Evolutionary conservation across 1,140 invertebrate species (phyloP).

Genomic region (Amyelois transitella): DNA sequence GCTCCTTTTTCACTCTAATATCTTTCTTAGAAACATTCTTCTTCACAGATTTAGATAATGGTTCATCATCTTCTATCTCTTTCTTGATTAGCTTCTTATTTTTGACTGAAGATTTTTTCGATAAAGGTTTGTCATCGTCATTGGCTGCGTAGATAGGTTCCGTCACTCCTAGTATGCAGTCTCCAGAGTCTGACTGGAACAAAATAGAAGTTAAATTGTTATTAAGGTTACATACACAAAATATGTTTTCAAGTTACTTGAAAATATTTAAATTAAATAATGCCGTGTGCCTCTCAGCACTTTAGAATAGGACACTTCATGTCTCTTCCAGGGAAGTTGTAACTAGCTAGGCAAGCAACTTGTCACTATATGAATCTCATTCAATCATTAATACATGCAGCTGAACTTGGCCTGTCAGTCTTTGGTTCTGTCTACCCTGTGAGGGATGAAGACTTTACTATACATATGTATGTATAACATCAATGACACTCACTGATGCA

Average conservation of each 20-base stretch:
- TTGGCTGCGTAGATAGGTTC: slow-evolving; percentile 46
- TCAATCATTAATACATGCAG: too few relatives aligned
- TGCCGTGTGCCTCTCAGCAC: too few relatives aligned
- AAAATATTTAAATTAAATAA: too few relatives aligned
- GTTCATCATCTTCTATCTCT: background rate
- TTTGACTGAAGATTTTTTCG: slow-evolving; percentile 13
- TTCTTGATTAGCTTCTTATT: slow-evolving; percentile 17
- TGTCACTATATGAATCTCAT: too few relatives aligned
- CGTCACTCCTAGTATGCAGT: slow-evolving; percentile 60
- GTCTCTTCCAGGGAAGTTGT: too few relatives aligned
- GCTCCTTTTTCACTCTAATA: background rate
- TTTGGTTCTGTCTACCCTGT: too few relatives aligned
- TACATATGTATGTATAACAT: background rate
- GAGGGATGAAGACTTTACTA: background rate
- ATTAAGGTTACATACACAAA: background rate
- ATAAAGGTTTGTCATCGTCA: slow-evolving; percentile 37
- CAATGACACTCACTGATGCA: background rate
- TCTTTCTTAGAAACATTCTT: background rate
- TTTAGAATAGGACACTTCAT: too few relatives aligned
- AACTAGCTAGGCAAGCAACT: too few relatives aligned
- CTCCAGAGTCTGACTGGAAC: slow-evolving; percentile 40
- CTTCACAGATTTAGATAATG: background rate
- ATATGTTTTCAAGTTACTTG: too few relatives aligned
- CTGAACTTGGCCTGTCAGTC: too few relatives aligned
- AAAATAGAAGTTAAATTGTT: background rate